Evolutionary conservation across 2,888 invertebrate species (phyloP).

Genomic region (Hypomecis atomaria): DNA sequence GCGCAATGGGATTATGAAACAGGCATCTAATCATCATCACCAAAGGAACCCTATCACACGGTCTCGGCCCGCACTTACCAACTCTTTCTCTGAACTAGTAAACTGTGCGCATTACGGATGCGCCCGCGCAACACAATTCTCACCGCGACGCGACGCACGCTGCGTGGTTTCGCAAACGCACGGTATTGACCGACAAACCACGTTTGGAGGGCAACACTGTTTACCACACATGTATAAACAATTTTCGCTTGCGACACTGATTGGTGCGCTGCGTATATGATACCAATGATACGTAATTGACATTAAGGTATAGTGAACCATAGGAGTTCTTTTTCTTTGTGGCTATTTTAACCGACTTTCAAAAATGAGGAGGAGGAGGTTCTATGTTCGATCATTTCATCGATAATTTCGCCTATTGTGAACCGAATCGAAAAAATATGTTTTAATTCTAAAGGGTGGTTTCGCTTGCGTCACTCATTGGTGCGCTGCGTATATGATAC

Average conservation of each 20-base stretch:
- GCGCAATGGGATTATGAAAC: too few species aligned
- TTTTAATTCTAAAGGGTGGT: too few species aligned
- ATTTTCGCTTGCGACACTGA: constrained; percentile 55
- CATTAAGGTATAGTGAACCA: background rate
- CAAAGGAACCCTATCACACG: too few species aligned
- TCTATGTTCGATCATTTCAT: too few species aligned
- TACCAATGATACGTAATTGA: background rate
- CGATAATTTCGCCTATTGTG: too few species aligned
- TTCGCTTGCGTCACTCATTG: too few species aligned
- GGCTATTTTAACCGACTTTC: too few species aligned
- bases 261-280: constrained; percentile 6
- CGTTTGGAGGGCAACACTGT: constrained; percentile 67
- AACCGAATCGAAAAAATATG: too few species aligned
- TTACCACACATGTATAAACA: constrained; percentile 51
- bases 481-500: too few species aligned
- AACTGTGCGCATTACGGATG: constrained; percentile 43
- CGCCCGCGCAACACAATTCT: constrained; percentile 51
- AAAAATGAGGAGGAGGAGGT: too few species aligned
- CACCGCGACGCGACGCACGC: constrained; percentile 49
- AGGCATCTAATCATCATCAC: too few species aligned
- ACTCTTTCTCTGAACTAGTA: constrained; percentile 14
- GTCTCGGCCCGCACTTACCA: too few species aligned
- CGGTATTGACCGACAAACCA: constrained; percentile 74
- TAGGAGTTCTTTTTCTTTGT: background rate
- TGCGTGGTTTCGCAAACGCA: constrained; percentile 61